phyloP scores from a whole-genome alignment of 2,113 vertebrate genomes.

The Diphyllodes magnificus region DNA sequence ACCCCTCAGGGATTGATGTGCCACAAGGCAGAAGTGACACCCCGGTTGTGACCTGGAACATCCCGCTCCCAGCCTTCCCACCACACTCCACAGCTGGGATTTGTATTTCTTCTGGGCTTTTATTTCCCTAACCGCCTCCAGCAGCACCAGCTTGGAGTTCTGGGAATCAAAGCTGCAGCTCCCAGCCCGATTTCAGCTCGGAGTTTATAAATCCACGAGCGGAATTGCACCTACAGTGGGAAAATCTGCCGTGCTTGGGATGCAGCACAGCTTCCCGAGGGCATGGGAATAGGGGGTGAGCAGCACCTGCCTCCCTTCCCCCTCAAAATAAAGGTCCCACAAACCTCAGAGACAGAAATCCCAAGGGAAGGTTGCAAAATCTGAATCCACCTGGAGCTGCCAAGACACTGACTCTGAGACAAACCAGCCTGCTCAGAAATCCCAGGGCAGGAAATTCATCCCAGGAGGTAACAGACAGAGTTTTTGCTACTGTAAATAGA shows the following conservation, averaged over 20 bases:
- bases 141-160: not conserved
- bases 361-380: not conserved
- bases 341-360: not conserved
- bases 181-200: fast-evolving
- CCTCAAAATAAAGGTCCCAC: not conserved
- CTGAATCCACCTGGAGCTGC: not conserved
- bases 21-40: not conserved
- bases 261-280: not conserved
- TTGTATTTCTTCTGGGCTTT: not conserved
- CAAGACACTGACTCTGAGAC: not conserved
- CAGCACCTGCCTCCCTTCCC: not conserved
- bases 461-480: constrained; percentile 48
- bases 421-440: constrained; percentile 18
- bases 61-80: not conserved
- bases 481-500: constrained; percentile 58
- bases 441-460: constrained; percentile 44
- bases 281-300: fast-evolving
- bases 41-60: not conserved
- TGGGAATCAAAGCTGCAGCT: not conserved
- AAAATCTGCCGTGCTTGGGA: fast-evolving
- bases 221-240: fast-evolving
- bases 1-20: not conserved
- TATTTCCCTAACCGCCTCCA: not conserved
- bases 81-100: not conserved
- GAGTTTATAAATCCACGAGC: not conserved